Evolutionary conservation across 2,113 vertebrate genomes (phyloP), one percentile per base, ranked within the genome.

Genomic region (Marcusenius ussheri): DNA sequence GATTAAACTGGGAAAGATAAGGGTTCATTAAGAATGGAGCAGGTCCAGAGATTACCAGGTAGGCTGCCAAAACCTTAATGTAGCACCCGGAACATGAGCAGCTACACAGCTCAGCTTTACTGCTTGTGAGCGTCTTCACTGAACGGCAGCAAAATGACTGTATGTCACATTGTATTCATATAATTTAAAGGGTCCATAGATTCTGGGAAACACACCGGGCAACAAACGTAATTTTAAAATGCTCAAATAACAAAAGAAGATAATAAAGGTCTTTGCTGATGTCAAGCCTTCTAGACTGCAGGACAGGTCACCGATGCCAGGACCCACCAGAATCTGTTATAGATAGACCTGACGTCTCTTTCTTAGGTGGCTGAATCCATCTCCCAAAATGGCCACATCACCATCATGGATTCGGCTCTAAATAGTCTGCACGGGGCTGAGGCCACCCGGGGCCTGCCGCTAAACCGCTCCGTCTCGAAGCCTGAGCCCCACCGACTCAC

Each of bases 1-100:
- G 96, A 95, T 95, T 95, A 94, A 96, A 93, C 95, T 93, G 94
- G 95, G 96, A 89, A 87, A 96, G 96, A 97, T 96, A 97, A 97
- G 96, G 94, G 94, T 96, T 96, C 95, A 83, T 95, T 95, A 96
- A 96, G 95, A 95, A 94, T 96, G 94, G 96, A 96, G 95, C 95
- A 95, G 96, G 93, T 95, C 95, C 95, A 94, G 96, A 95, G 93
- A 93, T 94, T 94, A 96, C 94, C 94, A 96, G 89, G 91, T 91
- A 50, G 49, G 35, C 27, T 87, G 87, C 89, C 87, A 90, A 90
- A 66, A 90, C 42, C 74, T 45, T 90, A 31, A 45, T 53, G 70
- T 47, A 56, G 87, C 49, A 39, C 74, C 66, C 24, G 4, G 3
- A 74, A 46, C 51, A 27, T 10, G 21, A n/a, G 88, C 58, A 39